These are phyloP conservation scores for Mustela lutreola DNA, from an alignment of 2,113 vertebrate species.

Conservation along the genomic window DNA sequence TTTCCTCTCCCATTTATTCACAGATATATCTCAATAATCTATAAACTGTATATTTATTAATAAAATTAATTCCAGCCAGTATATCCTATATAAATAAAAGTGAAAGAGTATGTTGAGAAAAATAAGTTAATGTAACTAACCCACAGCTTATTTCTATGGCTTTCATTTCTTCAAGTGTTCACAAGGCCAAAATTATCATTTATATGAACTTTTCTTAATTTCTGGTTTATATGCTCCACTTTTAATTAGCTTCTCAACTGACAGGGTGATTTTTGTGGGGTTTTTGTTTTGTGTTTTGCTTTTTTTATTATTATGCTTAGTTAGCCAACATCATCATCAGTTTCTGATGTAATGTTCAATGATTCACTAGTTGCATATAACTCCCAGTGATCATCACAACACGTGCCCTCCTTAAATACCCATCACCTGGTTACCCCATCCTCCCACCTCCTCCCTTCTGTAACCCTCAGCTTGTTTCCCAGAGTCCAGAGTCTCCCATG, in stretches of 20 bases:
- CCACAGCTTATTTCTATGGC: neutral
- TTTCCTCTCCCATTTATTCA: conserved; percentile 1
- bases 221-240: neutral
- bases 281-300: neutral
- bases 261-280: neutral
- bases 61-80: neutral
- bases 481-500: no score
- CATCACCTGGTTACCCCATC: no score
- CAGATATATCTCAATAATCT: neutral
- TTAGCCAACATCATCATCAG: neutral
- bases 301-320: neutral
- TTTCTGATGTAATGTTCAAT: no score
- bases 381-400: no score
- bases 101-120: neutral
- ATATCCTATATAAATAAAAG: neutral
- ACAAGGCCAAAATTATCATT: neutral
- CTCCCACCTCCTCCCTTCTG: no score
- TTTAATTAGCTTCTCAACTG: neutral
- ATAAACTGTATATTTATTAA: neutral
- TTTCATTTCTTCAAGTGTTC: neutral
- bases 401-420: no score
- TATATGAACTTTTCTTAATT: neutral
- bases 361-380: no score
- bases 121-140: neutral
- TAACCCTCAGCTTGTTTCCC: no score